Conservation (phyloP, 2,113 vertebrate species). For the Paratilapia polleni region DNA sequence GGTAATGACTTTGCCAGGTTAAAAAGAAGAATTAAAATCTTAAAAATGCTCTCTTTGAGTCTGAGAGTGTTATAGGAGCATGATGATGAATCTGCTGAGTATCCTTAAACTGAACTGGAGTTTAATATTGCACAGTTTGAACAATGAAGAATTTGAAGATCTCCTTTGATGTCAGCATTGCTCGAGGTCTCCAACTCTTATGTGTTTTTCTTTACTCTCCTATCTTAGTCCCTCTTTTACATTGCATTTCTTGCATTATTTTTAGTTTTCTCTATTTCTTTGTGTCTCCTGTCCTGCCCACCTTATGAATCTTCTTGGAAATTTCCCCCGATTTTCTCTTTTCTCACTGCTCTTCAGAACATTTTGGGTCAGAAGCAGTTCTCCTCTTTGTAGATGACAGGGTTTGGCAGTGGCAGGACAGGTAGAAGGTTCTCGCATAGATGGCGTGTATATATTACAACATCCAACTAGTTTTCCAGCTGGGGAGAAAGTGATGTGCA, state of each 20-base stretch:
- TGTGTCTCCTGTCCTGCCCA: background rate
- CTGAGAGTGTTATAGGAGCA: background rate
- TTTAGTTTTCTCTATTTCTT: background rate
- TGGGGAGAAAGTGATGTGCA: background rate
- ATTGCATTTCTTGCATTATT: background rate
- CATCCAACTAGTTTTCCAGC: slow-evolving; percentile 39
- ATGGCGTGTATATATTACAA: slow-evolving; percentile 15
- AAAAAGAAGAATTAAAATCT: background rate
- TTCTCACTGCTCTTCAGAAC: background rate
- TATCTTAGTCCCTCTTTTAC: background rate
- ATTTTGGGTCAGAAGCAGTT: slow-evolving; percentile 7
- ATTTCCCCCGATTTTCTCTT: background rate
- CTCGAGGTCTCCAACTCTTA: background rate
- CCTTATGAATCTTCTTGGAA: background rate
- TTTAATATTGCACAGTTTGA: background rate
- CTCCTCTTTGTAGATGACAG: background rate
- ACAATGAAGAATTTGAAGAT: background rate
- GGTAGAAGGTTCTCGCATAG: slow-evolving; percentile 6
- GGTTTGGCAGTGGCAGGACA: slow-evolving; percentile 11
- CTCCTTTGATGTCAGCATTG: too few relatives aligned
- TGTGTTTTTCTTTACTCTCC: background rate
- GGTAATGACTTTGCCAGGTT: slow-evolving; percentile 8
- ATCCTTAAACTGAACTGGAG: background rate
- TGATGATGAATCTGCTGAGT: background rate
- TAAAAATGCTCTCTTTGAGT: background rate